A percentile compares a stretch with the other conserved stretches of the same genome.
Conservation (phyloP, 2,888 invertebrate genomes). For the Limnephilus auricula region DNA sequence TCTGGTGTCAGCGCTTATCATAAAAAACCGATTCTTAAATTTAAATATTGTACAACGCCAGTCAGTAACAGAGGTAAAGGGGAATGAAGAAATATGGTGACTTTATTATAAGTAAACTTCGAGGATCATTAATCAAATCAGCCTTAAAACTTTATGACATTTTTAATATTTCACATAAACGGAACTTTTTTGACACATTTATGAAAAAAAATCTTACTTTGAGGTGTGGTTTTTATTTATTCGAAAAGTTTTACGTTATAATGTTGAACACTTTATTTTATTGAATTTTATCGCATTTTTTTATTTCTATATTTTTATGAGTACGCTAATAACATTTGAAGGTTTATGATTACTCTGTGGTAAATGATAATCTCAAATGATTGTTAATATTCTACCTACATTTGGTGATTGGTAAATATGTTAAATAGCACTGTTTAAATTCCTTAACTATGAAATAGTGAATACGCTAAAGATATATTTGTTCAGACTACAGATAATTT, state of each 20-base stretch:
- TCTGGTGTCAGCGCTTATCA: background rate
- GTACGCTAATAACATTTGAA: too few species aligned
- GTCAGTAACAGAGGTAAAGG: background rate
- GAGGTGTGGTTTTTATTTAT: constrained; percentile 17
- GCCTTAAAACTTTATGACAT: constrained; percentile 29
- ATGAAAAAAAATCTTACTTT: background rate
- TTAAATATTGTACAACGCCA: background rate
- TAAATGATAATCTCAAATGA: background rate
- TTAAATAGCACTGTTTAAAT: too few species aligned
- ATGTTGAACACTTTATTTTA: background rate
- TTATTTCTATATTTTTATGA: background rate
- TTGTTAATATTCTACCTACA: too few species aligned
- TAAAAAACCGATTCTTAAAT: background rate
- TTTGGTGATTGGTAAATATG: too few species aligned
- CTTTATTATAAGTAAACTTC: constrained; percentile 32
- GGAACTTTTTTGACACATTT: constrained; percentile 21
- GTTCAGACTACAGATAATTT: too few species aligned
- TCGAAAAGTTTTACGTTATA: background rate
- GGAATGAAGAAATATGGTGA: constrained; percentile 33
- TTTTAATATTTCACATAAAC: constrained; percentile 26
- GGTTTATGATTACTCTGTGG: background rate
- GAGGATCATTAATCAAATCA: constrained; percentile 40
- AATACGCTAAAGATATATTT: too few species aligned
- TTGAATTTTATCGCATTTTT: background rate
- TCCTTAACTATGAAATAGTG: too few species aligned